These are phyloP conservation scores for Hydrozoanthus gracilis DNA, from an alignment of 92 coral and sea anemone genomes.

Conservation along the genomic window DNA sequence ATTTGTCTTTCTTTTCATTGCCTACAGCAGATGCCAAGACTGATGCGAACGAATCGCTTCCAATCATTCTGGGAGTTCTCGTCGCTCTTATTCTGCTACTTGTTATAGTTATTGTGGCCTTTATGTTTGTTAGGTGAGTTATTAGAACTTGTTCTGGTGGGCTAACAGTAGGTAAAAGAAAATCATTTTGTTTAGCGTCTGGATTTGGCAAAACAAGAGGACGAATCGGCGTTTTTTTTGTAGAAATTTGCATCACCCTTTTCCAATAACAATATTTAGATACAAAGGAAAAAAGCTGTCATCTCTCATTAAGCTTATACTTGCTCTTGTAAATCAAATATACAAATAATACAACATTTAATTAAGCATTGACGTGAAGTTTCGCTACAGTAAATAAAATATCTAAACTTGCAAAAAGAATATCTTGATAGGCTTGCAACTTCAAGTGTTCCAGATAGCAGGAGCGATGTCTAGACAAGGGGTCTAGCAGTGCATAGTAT, in stretches of 20 bases:
- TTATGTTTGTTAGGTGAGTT: too few relatives aligned
- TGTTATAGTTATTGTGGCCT: too few relatives aligned
- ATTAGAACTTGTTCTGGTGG: too few relatives aligned
- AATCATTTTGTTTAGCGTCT: not conserved
- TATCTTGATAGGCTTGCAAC: slow-evolving; percentile 27
- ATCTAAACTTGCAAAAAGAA: slow-evolving; percentile 1
- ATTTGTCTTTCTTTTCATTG: too few relatives aligned
- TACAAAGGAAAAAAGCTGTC: not conserved
- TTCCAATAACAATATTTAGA: not conserved
- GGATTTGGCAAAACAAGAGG: not conserved
- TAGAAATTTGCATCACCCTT: not conserved
- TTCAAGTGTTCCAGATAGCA: slow-evolving; percentile 12
- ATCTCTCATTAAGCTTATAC: not conserved
- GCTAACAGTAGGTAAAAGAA: too few relatives aligned
- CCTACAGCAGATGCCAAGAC: too few relatives aligned
- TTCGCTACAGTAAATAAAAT: not conserved
- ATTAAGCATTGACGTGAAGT: slow-evolving; percentile 9
- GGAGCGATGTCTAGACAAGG: slow-evolving; percentile 30
- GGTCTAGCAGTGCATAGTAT: slow-evolving; percentile 33
- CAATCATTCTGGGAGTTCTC: too few relatives aligned
- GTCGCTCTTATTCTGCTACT: too few relatives aligned
- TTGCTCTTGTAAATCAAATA: not conserved
- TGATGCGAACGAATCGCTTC: too few relatives aligned
- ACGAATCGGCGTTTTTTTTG: not conserved
- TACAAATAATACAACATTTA: not conserved